Evolutionary conservation across 2,797 vertebrate genomes (phyloP).

Genomic region (Lacerta viridis): DNA sequence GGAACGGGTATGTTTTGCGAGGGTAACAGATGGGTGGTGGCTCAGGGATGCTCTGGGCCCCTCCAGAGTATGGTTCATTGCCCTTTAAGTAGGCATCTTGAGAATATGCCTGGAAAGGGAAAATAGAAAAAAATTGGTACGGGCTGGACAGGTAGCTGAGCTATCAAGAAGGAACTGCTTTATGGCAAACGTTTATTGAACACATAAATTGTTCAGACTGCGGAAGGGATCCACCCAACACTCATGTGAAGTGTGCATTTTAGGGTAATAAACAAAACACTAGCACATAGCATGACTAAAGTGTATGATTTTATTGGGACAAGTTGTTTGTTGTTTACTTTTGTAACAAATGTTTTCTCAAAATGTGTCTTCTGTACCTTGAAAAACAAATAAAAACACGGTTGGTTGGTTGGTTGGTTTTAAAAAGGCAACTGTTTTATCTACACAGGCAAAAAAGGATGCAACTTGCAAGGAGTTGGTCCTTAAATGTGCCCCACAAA

Average conservation of each 20-base stretch:
- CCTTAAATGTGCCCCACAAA: not conserved
- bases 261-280: too few relatives aligned
- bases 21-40: constrained; percentile 94
- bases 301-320: too few relatives aligned
- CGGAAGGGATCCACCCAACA: too few relatives aligned
- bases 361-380: too few relatives aligned
- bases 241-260: too few relatives aligned
- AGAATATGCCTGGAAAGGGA: constrained; percentile 89
- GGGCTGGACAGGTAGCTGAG: not conserved
- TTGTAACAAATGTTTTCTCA: too few relatives aligned
- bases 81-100: constrained; percentile 98
- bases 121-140: constrained; percentile 40
- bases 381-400: too few relatives aligned
- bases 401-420: too few relatives aligned
- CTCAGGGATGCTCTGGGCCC: constrained; percentile 92
- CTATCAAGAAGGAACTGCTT: not conserved
- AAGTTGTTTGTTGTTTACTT: too few relatives aligned
- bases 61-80: constrained; percentile 91
- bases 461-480: not conserved
- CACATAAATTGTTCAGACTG: too few relatives aligned
- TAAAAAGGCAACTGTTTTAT: not conserved
- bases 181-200: too few relatives aligned
- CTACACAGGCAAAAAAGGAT: not conserved
- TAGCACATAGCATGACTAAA: too few relatives aligned
- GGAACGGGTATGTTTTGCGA: constrained; percentile 84